Evolutionary conservation across 1,140 invertebrate species (phyloP).

Genomic region (Caenorhabditis latens): DNA sequence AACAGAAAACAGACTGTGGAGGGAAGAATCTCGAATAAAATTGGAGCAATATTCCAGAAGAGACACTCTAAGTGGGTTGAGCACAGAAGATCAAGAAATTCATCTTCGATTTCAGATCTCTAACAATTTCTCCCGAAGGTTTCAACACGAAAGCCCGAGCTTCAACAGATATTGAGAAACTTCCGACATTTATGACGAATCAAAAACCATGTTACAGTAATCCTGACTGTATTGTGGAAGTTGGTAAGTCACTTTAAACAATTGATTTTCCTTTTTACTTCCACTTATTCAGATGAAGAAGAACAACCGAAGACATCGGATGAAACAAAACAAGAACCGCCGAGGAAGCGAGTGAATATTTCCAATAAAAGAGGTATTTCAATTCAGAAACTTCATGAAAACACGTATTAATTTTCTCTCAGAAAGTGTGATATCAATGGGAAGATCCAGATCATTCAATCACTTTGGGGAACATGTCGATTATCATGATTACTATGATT

Average conservation of each 20-base stretch:
- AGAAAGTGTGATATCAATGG: slow-evolving; percentile 41
- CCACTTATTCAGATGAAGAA: background rate
- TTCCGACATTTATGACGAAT: background rate
- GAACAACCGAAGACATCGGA: background rate
- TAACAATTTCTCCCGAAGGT: background rate
- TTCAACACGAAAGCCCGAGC: slow-evolving; percentile 12
- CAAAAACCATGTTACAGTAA: slow-evolving; percentile 53
- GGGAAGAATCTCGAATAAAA: slow-evolving; percentile 18
- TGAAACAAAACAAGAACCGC: slow-evolving; percentile 8
- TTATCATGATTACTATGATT: slow-evolving; percentile 23
- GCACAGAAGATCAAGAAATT: too few species aligned
- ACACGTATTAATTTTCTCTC: background rate
- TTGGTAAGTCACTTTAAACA: background rate
- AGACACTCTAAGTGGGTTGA: slow-evolving; percentile 5
- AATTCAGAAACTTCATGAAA: background rate
- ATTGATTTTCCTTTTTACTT: background rate
- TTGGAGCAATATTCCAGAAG: slow-evolving; percentile 41
- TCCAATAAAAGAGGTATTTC: slow-evolving; percentile 32
- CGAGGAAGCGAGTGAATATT: background rate
- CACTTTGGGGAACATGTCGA: slow-evolving; percentile 35
- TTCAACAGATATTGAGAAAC: slow-evolving; percentile 24
- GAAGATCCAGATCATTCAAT: slow-evolving; percentile 53
- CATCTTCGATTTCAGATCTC: background rate
- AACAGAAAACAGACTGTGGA: slow-evolving; percentile 31
- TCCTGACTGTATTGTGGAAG: slow-evolving; percentile 34